A percentile compares a stretch with the other conserved stretches of the same genome.
Conservation (phyloP, 2,888 invertebrate species). For the Sphaerophoria rueppellii region DNA sequence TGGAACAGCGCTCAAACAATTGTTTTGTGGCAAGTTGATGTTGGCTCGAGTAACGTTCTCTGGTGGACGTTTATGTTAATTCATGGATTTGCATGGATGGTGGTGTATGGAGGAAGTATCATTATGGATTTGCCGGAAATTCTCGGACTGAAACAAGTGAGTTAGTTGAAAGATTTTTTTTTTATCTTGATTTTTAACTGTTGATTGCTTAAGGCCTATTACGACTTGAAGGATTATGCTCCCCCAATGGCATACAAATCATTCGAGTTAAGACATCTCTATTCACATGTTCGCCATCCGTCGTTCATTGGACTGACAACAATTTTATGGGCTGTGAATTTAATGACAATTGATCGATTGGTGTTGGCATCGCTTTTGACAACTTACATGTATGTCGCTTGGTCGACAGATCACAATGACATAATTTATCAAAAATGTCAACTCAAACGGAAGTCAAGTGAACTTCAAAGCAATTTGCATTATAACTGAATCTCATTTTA, state of each 20-base stretch:
- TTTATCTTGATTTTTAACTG: too few relatives aligned
- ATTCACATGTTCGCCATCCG: slow-evolving; percentile 85
- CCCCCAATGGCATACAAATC: slow-evolving; percentile 84
- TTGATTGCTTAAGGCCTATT: slow-evolving; percentile 82
- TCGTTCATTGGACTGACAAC: slow-evolving; percentile 84
- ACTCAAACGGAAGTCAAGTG: slow-evolving; percentile 83
- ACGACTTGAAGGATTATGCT: slow-evolving; percentile 83
- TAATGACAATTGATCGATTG: slow-evolving; percentile 86
- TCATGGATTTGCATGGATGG: slow-evolving; percentile 84
- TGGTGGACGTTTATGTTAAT: slow-evolving; percentile 83
- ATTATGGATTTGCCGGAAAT: slow-evolving; percentile 86
- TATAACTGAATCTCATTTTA: background rate
- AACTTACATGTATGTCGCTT: slow-evolving; percentile 85
- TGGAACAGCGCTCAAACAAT: slow-evolving; percentile 83
- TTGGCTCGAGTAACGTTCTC: slow-evolving; percentile 80
- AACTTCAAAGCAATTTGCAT: slow-evolving; percentile 77
- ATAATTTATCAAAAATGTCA: slow-evolving; percentile 84
- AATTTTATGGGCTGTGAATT: slow-evolving; percentile 85
- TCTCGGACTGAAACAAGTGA: slow-evolving; percentile 85
- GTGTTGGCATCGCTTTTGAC: slow-evolving; percentile 83
- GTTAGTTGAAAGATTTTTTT: background rate
- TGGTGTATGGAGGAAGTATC: slow-evolving; percentile 85
- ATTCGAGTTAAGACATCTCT: slow-evolving; percentile 83
- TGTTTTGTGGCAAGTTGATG: slow-evolving; percentile 84
- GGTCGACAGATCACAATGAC: slow-evolving; percentile 85